These are phyloP conservation scores for Zapornia atra DNA, from an alignment of 2,113 vertebrate genomes.

Conservation along the genomic window DNA sequence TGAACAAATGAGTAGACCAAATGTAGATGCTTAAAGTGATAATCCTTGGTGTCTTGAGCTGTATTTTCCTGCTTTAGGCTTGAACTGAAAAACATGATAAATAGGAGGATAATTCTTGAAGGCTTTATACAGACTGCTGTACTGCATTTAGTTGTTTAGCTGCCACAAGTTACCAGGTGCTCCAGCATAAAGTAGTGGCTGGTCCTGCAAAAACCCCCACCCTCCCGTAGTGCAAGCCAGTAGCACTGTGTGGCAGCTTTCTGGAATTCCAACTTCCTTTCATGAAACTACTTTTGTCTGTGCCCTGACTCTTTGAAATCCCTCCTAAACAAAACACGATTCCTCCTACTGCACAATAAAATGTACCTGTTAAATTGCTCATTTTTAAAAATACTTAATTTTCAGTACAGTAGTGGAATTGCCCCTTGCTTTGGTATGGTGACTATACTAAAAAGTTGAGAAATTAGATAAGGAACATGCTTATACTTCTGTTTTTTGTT, in stretches of 20 bases:
- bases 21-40: neutral
- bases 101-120: neutral
- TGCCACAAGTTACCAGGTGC: neutral
- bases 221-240: accelerated
- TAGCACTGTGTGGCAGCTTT: neutral
- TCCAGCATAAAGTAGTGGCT: neutral
- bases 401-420: neutral
- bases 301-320: neutral
- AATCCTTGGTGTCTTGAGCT: neutral
- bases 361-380: neutral
- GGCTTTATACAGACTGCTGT: neutral
- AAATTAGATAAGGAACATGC: neutral
- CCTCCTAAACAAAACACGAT: neutral
- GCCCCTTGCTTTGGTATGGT: neutral
- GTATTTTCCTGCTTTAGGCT: neutral
- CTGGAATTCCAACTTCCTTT: neutral
- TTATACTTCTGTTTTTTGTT: neutral
- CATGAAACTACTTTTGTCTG: neutral
- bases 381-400: neutral
- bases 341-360: neutral
- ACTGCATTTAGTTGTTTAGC: neutral
- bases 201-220: neutral
- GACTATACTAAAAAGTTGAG: neutral
- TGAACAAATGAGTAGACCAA: neutral
- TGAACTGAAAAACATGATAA: neutral